Evolutionary conservation across 1,140 invertebrate species (phyloP).

Genomic region (Formica selysi): DNA sequence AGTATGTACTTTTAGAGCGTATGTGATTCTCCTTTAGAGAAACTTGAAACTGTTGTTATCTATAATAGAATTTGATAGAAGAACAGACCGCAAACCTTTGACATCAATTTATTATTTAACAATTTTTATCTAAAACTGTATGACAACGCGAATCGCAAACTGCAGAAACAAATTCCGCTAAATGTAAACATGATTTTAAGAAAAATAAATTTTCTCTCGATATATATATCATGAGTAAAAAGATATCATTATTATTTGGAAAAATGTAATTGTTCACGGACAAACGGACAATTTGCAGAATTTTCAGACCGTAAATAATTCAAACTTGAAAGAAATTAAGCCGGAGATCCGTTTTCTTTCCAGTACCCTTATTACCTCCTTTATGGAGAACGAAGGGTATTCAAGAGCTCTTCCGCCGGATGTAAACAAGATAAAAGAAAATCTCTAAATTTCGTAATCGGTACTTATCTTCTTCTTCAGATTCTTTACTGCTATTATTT

Average conservation of each 20-base stretch:
- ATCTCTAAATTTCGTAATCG: background rate
- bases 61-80: background rate
- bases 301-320: slow-evolving; percentile 1
- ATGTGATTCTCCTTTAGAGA: background rate
- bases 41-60: background rate
- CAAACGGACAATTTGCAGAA: background rate
- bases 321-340: background rate
- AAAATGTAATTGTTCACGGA: background rate
- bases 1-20: background rate
- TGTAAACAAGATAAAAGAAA: slow-evolving; percentile 4
- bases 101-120: background rate
- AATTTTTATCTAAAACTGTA: background rate
- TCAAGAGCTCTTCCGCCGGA: background rate
- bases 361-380: background rate
- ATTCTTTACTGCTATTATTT: background rate
- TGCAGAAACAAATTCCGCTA: background rate
- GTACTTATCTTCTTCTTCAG: background rate
- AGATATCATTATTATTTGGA: no score
- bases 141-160: no score
- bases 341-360: background rate
- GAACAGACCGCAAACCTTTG: background rate
- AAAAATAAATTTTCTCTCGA: no score
- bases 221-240: no score
- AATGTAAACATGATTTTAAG: background rate
- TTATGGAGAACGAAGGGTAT: background rate